A percentile compares a stretch with the other conserved stretches of the same genome.
Conservation (phyloP, 2,888 invertebrate species). For the Pinctada fucata region DNA sequence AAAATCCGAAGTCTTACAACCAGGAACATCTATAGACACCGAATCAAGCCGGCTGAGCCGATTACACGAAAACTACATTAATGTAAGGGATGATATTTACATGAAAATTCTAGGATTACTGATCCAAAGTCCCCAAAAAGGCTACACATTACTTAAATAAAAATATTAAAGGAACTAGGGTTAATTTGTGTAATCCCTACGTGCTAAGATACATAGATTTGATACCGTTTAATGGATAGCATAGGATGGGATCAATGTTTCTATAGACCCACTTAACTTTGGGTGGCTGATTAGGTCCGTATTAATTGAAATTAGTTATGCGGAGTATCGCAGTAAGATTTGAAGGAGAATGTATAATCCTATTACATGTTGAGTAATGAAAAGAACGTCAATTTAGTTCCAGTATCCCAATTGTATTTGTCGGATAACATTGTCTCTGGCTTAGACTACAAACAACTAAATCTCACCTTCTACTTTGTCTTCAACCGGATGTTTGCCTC, state of each 20-base stretch:
- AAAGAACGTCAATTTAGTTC: background rate
- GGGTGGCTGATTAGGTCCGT: background rate
- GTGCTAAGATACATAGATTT: background rate
- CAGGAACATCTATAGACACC: conserved; percentile 14
- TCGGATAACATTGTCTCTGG: background rate
- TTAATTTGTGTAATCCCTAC: conserved; percentile 16
- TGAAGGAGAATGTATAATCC: background rate
- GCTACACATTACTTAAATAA: background rate
- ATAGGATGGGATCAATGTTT: background rate
- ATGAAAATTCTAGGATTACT: conserved; percentile 15
- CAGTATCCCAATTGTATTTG: background rate
- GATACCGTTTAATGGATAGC: conserved; percentile 11
- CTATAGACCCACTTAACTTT: background rate
- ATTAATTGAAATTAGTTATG: conserved; percentile 2
- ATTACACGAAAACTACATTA: conserved; percentile 43
- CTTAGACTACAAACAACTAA: no score
- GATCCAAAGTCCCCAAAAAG: background rate
- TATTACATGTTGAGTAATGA: background rate
- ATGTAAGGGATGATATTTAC: conserved; percentile 21
- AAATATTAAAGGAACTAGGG: background rate
- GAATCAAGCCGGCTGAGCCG: conserved; percentile 28
- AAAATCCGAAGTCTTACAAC: conserved; percentile 13
- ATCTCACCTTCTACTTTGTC: no score
- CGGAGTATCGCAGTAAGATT: background rate
- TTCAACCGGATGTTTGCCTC: no score